phyloP scores from a whole-genome alignment of 2,888 invertebrate species.

The Phorcus lineatus region DNA sequence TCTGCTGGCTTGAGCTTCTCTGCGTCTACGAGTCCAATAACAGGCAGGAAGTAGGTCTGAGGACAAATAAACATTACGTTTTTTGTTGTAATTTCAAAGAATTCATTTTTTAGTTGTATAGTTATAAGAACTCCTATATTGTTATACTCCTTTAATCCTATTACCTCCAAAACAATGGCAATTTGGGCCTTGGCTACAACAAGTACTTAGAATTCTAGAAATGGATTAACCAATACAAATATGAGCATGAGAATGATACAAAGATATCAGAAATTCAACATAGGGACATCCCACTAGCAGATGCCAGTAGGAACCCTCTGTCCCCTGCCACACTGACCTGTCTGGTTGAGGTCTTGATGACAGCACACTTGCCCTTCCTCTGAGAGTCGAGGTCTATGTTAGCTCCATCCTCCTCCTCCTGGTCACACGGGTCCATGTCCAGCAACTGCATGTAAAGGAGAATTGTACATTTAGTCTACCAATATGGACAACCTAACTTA shows the following conservation, averaged over 20 bases:
- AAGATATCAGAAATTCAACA: too few relatives aligned
- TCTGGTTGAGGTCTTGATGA: constrained; percentile 98
- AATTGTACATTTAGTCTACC: background rate
- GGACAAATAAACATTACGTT: constrained; percentile 48
- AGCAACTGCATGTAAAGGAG: constrained; percentile 79
- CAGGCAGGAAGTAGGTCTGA: constrained; percentile 98
- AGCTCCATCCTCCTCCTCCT: constrained; percentile 93
- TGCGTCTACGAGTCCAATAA: constrained; percentile 98
- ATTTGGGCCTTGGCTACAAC: too few relatives aligned
- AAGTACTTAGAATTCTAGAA: too few relatives aligned
- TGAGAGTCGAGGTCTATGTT: constrained; percentile 99
- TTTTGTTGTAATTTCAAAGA: background rate
- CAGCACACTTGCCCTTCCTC: constrained; percentile 98
- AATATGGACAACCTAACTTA: too few relatives aligned
- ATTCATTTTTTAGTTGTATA: background rate
- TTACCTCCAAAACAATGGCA: too few relatives aligned
- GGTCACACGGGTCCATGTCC: constrained; percentile 98
- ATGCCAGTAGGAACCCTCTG: background rate
- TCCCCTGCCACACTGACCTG: constrained; percentile 74
- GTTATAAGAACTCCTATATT: too few relatives aligned
- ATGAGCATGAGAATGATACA: too few relatives aligned
- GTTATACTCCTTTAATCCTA: too few relatives aligned
- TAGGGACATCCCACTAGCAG: background rate
- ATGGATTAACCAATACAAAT: too few relatives aligned
- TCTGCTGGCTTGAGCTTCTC: constrained; percentile 98